These are phyloP conservation scores for Erannis defoliaria DNA, from an alignment of 2,888 invertebrate genomes.

Conservation along the genomic window DNA sequence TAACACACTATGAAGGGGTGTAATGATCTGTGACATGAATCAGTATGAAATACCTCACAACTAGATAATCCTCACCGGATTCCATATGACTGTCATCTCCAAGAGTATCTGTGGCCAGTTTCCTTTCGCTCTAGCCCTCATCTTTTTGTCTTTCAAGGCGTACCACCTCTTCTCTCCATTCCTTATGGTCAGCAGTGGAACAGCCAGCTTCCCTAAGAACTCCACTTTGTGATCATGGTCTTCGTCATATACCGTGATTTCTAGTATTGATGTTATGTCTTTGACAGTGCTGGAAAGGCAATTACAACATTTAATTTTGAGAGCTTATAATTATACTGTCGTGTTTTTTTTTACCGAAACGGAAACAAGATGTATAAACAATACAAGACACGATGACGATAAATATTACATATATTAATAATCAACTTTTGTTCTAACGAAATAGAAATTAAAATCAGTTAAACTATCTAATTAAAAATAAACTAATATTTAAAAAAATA, in stretches of 20 bases:
- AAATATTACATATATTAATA: no score
- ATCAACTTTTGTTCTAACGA: no score
- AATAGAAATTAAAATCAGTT: no score
- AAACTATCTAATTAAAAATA: no score
- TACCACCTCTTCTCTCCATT: conserved; percentile 98
- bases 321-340: no score
- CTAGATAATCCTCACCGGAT: conserved; percentile 88
- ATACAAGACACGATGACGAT: no score
- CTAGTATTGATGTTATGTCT: conserved; percentile 97
- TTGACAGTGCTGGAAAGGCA: conserved; percentile 91
- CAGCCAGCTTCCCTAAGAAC: conserved; percentile 96
- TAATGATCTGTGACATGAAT: no score
- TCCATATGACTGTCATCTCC: conserved; percentile 97
- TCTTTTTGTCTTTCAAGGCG: conserved; percentile 97
- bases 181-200: conserved; percentile 94
- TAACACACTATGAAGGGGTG: no score
- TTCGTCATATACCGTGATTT: conserved; percentile 98
- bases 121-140: conserved; percentile 96
- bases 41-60: no score
- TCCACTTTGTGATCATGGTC: conserved; percentile 99
- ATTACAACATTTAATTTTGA: not conserved
- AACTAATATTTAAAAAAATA: no score
- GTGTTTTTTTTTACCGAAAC: no score
- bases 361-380: no score
- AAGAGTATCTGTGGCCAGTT: conserved; percentile 94